Base-by-base conservation (phyloP, 2,888 invertebrate genomes). In the Brachypalpus laphriformis region DNA sequence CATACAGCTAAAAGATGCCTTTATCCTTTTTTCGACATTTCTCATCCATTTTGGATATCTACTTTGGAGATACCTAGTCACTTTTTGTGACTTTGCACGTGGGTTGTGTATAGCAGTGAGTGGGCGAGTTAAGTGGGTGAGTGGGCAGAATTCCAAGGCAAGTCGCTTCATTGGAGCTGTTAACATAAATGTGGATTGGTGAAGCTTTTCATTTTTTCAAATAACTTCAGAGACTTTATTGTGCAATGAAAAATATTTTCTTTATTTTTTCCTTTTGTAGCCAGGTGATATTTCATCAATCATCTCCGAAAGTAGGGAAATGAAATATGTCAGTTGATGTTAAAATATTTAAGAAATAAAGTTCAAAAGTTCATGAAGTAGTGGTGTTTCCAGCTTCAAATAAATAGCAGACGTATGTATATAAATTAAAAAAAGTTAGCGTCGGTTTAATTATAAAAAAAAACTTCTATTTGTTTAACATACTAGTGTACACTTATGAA, bases 1-100 rank as follows among this genome's bases (percentile, higher is more conserved):
- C 61, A 63, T 45, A 45, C 31, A 28, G 61, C 28, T 16, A 45
- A 63, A 45, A 25, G 45, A 63, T 45, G 28, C 8, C 45, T 28
- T 45, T 31, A 63, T 45, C 45, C 61, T 45, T 45, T n/a, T 42
- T 59, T 45, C 6, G 31, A 16, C 28, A 18, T 45, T 45, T 47
- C 45, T 63, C 61, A 63, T 63, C 45, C 45, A 45, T 45, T 59
- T 59, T 22, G 42, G 59, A 59, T 59, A 37, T 31, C 56, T 9
- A 20, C 59, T 47, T 47, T 47, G 47, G 47, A 11, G 20, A 47
- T 47, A 42, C n/a, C 6, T n/a, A 47, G 47, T 47, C 20, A 8
- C 18, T 42, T 18, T 40, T 40, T 37, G 59, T 59, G 40, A 40
- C 22, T 40, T 18, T 59, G n/a, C 37, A 37, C 18, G 20, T n/a